phyloP scores from a whole-genome alignment of 2,113 vertebrate species.

The Isurus oxyrinchus region DNA sequence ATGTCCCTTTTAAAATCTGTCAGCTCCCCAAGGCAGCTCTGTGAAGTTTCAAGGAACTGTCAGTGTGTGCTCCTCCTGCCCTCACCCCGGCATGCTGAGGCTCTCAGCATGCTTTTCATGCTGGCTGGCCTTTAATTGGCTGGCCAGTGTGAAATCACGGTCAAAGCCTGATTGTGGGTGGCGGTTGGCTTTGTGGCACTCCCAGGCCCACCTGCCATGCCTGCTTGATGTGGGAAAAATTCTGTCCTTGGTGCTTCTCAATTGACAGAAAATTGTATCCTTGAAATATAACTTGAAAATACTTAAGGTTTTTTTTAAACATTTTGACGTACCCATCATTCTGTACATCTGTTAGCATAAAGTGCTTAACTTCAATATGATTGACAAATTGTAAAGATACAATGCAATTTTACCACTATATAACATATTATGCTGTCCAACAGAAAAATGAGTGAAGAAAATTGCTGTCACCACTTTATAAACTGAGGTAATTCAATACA shows the following conservation, averaged over 20 bases:
- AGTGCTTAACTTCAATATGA: slow-evolving; percentile 1
- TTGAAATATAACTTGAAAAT: not conserved
- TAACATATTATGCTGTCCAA: not conserved
- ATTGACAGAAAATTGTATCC: not conserved
- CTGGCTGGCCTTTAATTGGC: too few species aligned
- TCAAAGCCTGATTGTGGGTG: too few species aligned
- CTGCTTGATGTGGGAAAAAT: too few species aligned
- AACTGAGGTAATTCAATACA: not conserved
- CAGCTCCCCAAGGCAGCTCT: too few species aligned
- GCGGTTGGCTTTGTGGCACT: too few species aligned
- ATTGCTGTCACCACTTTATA: slow-evolving; percentile 8
- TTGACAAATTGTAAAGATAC: slow-evolving; percentile 16
- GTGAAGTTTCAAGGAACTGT: too few species aligned
- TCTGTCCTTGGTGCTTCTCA: not conserved
- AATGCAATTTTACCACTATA: not conserved
- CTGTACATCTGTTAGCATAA: not conserved
- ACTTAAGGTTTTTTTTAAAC: slow-evolving; percentile 2
- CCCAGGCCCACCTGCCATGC: too few species aligned
- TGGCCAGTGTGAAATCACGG: too few species aligned
- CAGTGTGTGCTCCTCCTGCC: too few species aligned
- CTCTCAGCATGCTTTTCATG: too few species aligned
- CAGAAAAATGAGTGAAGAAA: not conserved
- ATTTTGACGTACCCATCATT: not conserved
- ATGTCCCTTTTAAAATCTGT: too few species aligned
- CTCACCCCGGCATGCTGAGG: too few species aligned